Conservation (phyloP, 2,888 invertebrate species). For the Brachypalpus laphriformis region DNA sequence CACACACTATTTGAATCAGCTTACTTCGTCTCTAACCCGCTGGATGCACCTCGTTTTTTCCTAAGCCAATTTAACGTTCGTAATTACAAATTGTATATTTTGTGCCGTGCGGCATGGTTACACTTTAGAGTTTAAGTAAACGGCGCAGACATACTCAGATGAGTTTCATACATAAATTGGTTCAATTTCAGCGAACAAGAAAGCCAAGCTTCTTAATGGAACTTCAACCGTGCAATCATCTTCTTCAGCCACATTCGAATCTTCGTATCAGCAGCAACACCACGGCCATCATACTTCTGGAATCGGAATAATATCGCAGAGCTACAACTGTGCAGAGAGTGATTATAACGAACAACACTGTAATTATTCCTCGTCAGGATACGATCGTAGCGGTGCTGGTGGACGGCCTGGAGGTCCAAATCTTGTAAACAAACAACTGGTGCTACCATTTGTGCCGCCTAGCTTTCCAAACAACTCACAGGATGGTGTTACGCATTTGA, state of each 20-base stretch:
- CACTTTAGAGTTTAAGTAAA: slow-evolving; percentile 63
- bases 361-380: slow-evolving; percentile 78
- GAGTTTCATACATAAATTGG: slow-evolving; percentile 80
- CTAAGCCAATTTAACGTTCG: slow-evolving; percentile 59
- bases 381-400: slow-evolving; percentile 74
- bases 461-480: slow-evolving; percentile 89
- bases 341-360: slow-evolving; percentile 81
- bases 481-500: slow-evolving; percentile 91
- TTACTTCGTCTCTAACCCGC: slow-evolving; percentile 38
- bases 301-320: slow-evolving; percentile 76
- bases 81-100: slow-evolving; percentile 65
- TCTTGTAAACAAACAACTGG: slow-evolving; percentile 93
- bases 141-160: slow-evolving; percentile 65
- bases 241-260: slow-evolving; percentile 68
- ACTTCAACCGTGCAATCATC: slow-evolving; percentile 75
- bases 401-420: slow-evolving; percentile 84
- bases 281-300: slow-evolving; percentile 69
- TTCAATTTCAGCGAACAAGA: slow-evolving; percentile 83
- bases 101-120: slow-evolving; percentile 62
- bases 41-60: slow-evolving; percentile 20
- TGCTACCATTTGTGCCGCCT: slow-evolving; percentile 94
- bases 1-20: slow-evolving; percentile 53
- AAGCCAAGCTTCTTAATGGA: slow-evolving; percentile 83
- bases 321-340: slow-evolving; percentile 79
- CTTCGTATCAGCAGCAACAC: slow-evolving; percentile 71